phyloP scores from a whole-genome alignment of 1,140 invertebrate genomes.

The Rhizoglyphus robini region DNA sequence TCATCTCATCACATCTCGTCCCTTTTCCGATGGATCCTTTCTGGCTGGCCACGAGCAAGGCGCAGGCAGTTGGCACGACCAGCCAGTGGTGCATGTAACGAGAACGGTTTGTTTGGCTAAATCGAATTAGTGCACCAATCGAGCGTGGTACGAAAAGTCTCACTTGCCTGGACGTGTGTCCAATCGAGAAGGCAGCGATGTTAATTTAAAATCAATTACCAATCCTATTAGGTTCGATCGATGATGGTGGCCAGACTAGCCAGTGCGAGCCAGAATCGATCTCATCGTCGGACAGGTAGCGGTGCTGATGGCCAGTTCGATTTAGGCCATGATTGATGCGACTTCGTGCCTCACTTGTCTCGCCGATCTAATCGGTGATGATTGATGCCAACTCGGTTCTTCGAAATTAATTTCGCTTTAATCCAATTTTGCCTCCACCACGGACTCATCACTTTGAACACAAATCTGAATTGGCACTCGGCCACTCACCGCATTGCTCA shows the following conservation, averaged over 20 bases:
- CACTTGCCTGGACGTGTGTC: slow-evolving; percentile 1
- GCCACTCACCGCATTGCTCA: too few species aligned
- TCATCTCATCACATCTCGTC: too few species aligned
- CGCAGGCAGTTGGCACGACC: too few species aligned
- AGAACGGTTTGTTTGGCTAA: neutral
- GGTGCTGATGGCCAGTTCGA: neutral
- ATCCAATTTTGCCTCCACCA: neutral
- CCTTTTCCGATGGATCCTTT: too few species aligned
- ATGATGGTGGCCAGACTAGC: slow-evolving; percentile 1
- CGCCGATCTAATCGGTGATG: slow-evolving; percentile 11
- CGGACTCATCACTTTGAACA: neutral
- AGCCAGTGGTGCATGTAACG: too few species aligned
- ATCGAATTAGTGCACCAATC: slow-evolving; percentile 3
- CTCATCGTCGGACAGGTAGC: neutral
- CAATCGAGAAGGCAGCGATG: neutral
- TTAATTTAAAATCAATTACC: slow-evolving; percentile 12
- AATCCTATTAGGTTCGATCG: slow-evolving; percentile 12
- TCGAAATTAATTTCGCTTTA: slow-evolving; percentile 1
- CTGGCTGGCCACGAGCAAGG: too few species aligned
- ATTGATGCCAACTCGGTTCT: slow-evolving; percentile 1
- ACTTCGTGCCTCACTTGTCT: neutral
- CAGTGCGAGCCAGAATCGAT: too few species aligned
- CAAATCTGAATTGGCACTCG: too few species aligned
- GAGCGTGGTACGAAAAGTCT: slow-evolving; percentile 2
- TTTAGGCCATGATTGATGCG: neutral